phyloP scores from a whole-genome alignment of 2,888 invertebrate genomes.

The Drosophila falleni region DNA sequence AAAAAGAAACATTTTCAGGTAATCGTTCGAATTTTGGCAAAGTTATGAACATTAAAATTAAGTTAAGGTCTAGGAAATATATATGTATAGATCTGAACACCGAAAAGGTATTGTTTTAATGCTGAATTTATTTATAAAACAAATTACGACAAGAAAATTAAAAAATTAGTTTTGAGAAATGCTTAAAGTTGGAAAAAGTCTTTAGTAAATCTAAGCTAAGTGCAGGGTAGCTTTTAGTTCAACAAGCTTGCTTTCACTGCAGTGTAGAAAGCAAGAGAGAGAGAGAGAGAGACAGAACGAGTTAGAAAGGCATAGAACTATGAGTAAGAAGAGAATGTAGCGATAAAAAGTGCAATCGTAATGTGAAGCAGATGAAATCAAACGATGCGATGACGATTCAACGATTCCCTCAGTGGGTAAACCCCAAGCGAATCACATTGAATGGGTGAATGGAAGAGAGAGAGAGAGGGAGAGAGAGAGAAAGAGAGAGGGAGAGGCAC shows the following conservation, averaged over 20 bases:
- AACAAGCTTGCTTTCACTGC: background rate
- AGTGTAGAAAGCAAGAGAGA: background rate
- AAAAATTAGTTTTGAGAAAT: background rate
- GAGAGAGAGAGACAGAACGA: background rate
- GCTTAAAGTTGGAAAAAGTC: background rate
- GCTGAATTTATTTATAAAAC: background rate
- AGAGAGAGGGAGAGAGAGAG: background rate
- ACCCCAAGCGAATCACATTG: slow-evolving; percentile 19
- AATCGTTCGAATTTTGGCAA: background rate
- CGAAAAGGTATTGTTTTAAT: background rate
- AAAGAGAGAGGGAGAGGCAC: slow-evolving; percentile 17
- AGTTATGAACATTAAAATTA: background rate
- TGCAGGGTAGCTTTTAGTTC: background rate
- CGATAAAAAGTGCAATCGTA: slow-evolving; percentile 55
- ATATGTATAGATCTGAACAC: background rate
- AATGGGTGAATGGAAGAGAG: background rate
- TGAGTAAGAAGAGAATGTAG: slow-evolving; percentile 10
- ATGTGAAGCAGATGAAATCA: slow-evolving; percentile 75
- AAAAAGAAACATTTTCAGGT: too few relatives aligned
- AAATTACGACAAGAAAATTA: background rate
- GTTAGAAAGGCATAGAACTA: background rate
- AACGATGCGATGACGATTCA: slow-evolving; percentile 56
- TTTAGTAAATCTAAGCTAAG: background rate
- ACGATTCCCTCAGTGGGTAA: slow-evolving; percentile 39
- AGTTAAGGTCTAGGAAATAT: background rate